Evolutionary conservation across 2,888 invertebrate species (phyloP).

Genomic region (Drosophila monieri): DNA sequence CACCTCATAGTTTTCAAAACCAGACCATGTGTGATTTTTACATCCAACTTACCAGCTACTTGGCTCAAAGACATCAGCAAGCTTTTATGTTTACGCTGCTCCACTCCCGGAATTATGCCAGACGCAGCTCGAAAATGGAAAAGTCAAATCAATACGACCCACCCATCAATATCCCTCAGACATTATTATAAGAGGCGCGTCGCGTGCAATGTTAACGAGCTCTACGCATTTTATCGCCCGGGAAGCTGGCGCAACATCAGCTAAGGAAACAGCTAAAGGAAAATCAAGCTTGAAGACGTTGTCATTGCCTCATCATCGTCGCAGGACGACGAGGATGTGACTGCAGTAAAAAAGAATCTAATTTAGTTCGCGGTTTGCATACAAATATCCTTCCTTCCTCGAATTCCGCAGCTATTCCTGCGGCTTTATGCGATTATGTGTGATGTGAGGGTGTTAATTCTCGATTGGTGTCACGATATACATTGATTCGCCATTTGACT

Average conservation of each 20-base stretch:
- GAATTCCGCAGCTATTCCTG: conserved; percentile 28
- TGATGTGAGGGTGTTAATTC: conserved; percentile 50
- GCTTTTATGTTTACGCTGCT: conserved; percentile 36
- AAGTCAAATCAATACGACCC: conserved; percentile 63
- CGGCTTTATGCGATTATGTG: conserved; percentile 11
- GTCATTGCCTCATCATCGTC: conserved; percentile 29
- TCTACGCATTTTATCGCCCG: conserved; percentile 72
- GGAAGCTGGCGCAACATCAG: conserved; percentile 22
- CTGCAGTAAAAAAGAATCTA: conserved; percentile 81
- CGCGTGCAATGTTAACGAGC: conserved; percentile 76
- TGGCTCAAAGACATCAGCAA: conserved; percentile 35
- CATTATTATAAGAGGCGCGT: conserved; percentile 73
- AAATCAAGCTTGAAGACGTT: conserved; percentile 16
- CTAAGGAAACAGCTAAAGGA: conserved; percentile 19
- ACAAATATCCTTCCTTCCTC: conserved; percentile 67
- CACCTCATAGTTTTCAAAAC: background rate
- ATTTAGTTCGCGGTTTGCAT: conserved; percentile 83
- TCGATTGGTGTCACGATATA: conserved; percentile 82
- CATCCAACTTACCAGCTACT: conserved; percentile 41
- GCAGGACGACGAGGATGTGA: conserved; percentile 49
- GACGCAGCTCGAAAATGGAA: conserved; percentile 27
- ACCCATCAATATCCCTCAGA: conserved; percentile 35
- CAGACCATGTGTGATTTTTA: background rate
- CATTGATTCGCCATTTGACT: conserved; percentile 79
- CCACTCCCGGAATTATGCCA: conserved; percentile 10